Evolutionary conservation across 2,113 vertebrate genomes (phyloP), one percentile per base, ranked within the genome.

Genomic region (Ammodytes marinus): DNA sequence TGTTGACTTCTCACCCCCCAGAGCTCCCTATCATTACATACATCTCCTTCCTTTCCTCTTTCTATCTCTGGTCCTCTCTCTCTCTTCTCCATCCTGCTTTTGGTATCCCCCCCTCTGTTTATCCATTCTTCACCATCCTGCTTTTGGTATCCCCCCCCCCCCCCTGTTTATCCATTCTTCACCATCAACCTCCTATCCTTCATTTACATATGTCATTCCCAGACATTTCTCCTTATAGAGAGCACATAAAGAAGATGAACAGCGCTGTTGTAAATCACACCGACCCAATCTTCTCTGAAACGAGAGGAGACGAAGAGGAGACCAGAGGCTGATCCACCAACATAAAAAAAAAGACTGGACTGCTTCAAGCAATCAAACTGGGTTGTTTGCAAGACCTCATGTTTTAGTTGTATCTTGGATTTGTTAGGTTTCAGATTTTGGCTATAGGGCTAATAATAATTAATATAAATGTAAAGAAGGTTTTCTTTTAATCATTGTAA

Each of bases 171-270:
- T 14, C 64, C 47, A 69, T 70, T 79, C 71, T 64, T 84, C 85
- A 66, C 71, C 72, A 91, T 80, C 82, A 91, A 55, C 66, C 66
- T 77, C 64, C 72, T 60, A 84, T 84, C 71, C 68, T 82, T 82
- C 76, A 93, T 93, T 89, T 87, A 69, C 71, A 89, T 90, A 82
- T 5, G 65, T 82, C 77, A 6, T 65, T 76, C 59, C 27, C 63
- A 61, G 84, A 83, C 78, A 74, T 83, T 80, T 77, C 47, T n/a
- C 55, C 80, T 77, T 79, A 79, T 70, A 76, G 60, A 88, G 66
- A 75, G 57, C 76, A 80, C 79, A 90, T 89, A 87, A 89, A 90
- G 63, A 79, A 80, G 88, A 91, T 74, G 60, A 78, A 89, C 71
- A 35, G 54, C 74, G 4, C 39, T 5, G 52, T 2, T 74, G 72